Evolutionary conservation across 92 coral and sea anemone genomes (phyloP), one percentile per base, ranked within the genome.

Genomic region (Parazoanthus atlanticus): DNA sequence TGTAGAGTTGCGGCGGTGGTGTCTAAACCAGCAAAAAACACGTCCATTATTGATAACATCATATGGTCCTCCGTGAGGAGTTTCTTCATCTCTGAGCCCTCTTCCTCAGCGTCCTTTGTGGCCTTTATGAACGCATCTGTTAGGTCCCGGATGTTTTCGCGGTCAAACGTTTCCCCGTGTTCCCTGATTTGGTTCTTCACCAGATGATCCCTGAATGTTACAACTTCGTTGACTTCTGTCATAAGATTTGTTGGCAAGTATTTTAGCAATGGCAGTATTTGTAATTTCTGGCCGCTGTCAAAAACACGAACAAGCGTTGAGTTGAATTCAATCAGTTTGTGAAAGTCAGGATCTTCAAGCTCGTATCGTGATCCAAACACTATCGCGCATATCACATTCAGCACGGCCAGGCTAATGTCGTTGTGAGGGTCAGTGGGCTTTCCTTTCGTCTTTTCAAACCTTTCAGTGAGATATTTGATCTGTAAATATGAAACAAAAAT

Each of bases 71-170:
- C 90, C 26, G 92, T 89, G 78, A 93, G 85, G 23, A 86, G 85
- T 3, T 90, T 31, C 33, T 86, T 86, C 43, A 71, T 65, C 17
- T 31, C 65, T 23, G 72, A 47, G 49, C 85, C 88, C n/a, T 76
- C 46, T 23, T 89, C 70, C 23, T 86, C 91, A 61, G 82, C 86
- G 23, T 93, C 96, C 23, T 13, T 26, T 30, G 87, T 89, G 29
- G 95, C 95, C 19, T 91, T 89, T 47, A 90, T 52, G 29, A 93
- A 84, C 12, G 94, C 91, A 73, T 93, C 96, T 78, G 94, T 88
- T 25, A 93, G 78, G 77, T 93, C 94, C 52, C 94, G 91, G 85
- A 82, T 65, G 21, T 70, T 43, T 2, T 75, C 93, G 34, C 52
- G 88, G 2, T 89, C 77, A 61, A 77, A 88, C 15, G 92, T 85